Evolutionary conservation across 1,140 invertebrate genomes (phyloP).

Genomic region (Caenorhabditis elegans): DNA sequence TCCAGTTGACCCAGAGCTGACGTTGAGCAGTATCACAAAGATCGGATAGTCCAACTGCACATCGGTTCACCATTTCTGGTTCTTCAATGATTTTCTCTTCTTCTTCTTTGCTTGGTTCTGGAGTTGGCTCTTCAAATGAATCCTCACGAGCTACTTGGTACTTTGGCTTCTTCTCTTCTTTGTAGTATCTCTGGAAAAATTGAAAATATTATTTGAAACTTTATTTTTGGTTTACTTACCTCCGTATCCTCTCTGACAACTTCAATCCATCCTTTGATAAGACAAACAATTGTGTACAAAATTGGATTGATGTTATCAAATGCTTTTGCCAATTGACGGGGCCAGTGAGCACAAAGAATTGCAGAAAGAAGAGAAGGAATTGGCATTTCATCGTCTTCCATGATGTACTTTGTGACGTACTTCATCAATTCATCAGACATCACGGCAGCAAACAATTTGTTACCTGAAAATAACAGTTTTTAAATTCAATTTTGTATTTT

Average conservation of each 20-base stretch:
- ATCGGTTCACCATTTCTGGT: neutral
- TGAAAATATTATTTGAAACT: no score
- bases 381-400: neutral
- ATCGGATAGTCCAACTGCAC: neutral
- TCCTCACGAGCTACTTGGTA: no score
- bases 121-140: neutral
- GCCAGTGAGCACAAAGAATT: neutral
- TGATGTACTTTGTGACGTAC: neutral
- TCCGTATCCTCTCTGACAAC: neutral
- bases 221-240: no score
- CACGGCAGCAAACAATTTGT: neutral
- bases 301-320: neutral
- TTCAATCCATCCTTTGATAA: neutral
- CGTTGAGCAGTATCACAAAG: neutral
- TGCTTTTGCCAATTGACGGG: neutral
- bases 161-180: neutral
- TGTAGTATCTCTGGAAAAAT: neutral
- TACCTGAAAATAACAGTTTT: neutral
- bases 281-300: neutral
- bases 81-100: neutral
- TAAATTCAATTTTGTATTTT: neutral
- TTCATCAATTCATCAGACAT: neutral
- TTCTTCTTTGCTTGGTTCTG: neutral
- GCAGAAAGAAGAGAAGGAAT: neutral
- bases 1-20: neutral